Conservation (phyloP, 2,888 invertebrate genomes). For the Scaptomyza tumidula region DNA sequence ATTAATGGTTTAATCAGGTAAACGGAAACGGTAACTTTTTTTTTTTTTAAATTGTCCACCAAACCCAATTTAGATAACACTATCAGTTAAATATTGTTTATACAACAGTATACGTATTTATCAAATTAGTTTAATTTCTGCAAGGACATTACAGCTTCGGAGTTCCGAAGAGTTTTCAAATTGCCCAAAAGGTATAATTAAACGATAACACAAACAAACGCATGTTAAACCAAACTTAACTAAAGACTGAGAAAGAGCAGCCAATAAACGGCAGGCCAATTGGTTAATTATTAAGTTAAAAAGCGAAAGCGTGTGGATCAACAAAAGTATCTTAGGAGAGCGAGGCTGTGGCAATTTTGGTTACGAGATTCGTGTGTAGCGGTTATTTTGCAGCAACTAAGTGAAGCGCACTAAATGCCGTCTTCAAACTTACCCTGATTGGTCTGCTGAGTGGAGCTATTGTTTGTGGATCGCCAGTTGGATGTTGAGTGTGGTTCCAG, state of each 20-base stretch:
- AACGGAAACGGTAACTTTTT: too few relatives aligned
- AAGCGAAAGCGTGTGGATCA: constrained; percentile 60
- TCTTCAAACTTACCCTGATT: constrained; percentile 41
- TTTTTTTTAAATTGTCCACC: too few relatives aligned
- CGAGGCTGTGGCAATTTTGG: constrained; percentile 68
- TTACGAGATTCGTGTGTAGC: constrained; percentile 75
- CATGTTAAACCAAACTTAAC: constrained; percentile 40
- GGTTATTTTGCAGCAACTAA: constrained; percentile 64
- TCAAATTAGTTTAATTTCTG: constrained; percentile 17
- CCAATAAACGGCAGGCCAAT: constrained; percentile 70
- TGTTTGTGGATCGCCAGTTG: constrained; percentile 33
- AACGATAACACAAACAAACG: constrained; percentile 17
- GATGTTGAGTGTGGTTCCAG: constrained; percentile 24
- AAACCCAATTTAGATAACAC: neutral
- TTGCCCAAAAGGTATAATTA: constrained; percentile 13
- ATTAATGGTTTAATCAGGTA: neutral
- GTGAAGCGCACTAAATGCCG: constrained; percentile 3
- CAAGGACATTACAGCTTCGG: constrained; percentile 43
- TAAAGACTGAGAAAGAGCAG: constrained; percentile 53
- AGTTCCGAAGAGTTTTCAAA: constrained; percentile 22
- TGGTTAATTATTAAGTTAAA: constrained; percentile 31
- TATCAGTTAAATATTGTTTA: neutral
- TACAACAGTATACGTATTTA: neutral
- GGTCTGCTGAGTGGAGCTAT: constrained; percentile 23
- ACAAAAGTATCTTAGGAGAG: constrained; percentile 46